Evolutionary conservation across 2,888 invertebrate species (phyloP).

Genomic region (Ypsolopha sequella): DNA sequence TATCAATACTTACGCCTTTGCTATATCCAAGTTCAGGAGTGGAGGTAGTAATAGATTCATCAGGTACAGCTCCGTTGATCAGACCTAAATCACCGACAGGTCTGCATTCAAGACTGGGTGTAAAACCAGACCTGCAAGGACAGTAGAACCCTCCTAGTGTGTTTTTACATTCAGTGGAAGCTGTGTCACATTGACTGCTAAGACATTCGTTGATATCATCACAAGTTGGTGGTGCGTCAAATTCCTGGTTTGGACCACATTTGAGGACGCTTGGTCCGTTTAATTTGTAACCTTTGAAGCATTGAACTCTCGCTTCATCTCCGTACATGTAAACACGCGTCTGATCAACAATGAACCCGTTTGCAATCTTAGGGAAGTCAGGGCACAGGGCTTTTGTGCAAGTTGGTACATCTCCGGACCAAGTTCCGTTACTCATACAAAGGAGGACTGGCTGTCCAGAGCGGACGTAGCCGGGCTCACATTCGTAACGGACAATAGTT

Average conservation of each 20-base stretch:
- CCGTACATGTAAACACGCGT: conserved; percentile 84
- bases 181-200: conserved; percentile 89
- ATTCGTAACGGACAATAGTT: conserved; percentile 92
- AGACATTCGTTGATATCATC: conserved; percentile 94
- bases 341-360: conserved; percentile 88
- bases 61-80: conserved; percentile 90
- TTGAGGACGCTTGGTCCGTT: conserved; percentile 86
- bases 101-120: conserved; percentile 88
- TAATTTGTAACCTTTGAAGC: conserved; percentile 86
- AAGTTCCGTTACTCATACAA: conserved; percentile 96
- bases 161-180: conserved; percentile 92
- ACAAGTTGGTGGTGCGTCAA: conserved; percentile 87
- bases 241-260: conserved; percentile 87
- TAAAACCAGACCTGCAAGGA: conserved; percentile 86
- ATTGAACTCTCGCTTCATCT: conserved; percentile 93
- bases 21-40: conserved; percentile 84
- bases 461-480: conserved; percentile 91
- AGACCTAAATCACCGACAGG: conserved; percentile 91
- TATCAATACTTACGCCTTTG: conserved; percentile 74
- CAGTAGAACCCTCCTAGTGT: conserved; percentile 91
- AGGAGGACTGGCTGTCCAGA: conserved; percentile 90
- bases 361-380: conserved; percentile 83
- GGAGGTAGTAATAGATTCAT: conserved; percentile 89
- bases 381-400: conserved; percentile 84
- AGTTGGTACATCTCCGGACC: conserved; percentile 92